Conservation (phyloP, 2,797 vertebrate genomes). For the Lithobates pipiens region DNA sequence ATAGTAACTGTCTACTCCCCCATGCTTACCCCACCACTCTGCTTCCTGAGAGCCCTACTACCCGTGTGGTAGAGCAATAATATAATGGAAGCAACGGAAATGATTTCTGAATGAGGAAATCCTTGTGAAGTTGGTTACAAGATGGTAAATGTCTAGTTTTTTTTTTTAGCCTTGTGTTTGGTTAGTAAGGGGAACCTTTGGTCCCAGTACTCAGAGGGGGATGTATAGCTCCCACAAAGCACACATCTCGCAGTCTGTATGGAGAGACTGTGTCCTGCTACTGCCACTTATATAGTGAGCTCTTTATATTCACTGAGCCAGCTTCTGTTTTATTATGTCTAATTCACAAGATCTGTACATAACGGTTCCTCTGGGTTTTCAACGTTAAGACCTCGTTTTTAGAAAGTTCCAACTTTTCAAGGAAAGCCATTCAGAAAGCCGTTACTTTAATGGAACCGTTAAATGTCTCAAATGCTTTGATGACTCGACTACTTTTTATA, state of each 20-base stretch:
- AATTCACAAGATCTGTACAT: slow-evolving; percentile 36
- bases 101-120: slow-evolving; percentile 51
- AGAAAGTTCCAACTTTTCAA: slow-evolving; percentile 6
- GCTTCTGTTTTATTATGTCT: slow-evolving; percentile 50
- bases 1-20: not conserved
- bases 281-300: slow-evolving; percentile 32
- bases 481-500: not conserved
- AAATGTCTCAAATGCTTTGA: slow-evolving; percentile 9
- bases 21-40: not conserved
- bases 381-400: slow-evolving; percentile 24
- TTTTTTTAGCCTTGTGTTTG: slow-evolving; percentile 30
- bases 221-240: slow-evolving; percentile 12
- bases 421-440: slow-evolving; percentile 24
- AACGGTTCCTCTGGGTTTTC: slow-evolving; percentile 31
- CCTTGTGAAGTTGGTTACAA: slow-evolving; percentile 31
- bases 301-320: slow-evolving; percentile 29
- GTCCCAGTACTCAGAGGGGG: slow-evolving; percentile 5
- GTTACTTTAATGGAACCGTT: slow-evolving; percentile 26
- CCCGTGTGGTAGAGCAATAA: slow-evolving; percentile 27
- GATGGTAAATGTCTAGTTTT: slow-evolving; percentile 41
- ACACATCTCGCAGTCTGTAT: not conserved
- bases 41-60: not conserved
- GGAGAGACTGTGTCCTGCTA: slow-evolving; percentile 35
- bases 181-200: slow-evolving; percentile 46
- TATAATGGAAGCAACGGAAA: slow-evolving; percentile 36